Evolutionary conservation across 2,113 vertebrate species (phyloP).

Genomic region (Ranitomeya imitator): DNA sequence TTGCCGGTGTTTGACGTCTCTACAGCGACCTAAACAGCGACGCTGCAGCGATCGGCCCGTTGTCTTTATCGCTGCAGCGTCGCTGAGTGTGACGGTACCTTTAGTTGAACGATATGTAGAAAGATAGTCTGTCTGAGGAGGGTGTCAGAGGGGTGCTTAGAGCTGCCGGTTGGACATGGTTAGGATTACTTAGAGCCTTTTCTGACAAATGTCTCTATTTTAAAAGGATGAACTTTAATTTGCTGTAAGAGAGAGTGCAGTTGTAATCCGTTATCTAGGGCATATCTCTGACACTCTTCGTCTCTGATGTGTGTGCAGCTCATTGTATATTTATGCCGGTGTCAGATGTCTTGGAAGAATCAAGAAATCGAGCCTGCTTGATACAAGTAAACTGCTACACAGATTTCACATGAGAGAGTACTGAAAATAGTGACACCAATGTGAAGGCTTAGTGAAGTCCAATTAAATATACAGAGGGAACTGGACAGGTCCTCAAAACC

Average conservation of each 20-base stretch:
- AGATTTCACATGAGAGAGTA: background rate
- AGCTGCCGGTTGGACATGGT: background rate
- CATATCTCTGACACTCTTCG: background rate
- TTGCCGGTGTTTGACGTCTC: too few relatives aligned
- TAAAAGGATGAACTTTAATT: background rate
- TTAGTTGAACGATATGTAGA: background rate
- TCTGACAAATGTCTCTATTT: background rate
- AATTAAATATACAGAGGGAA: background rate
- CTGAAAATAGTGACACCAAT: background rate
- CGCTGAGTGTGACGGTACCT: too few relatives aligned
- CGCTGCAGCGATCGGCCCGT: too few relatives aligned
- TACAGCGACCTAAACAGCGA: too few relatives aligned
- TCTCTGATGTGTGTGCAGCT: constrained; percentile 30
- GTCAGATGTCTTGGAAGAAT: constrained; percentile 20
- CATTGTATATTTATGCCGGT: constrained; percentile 36
- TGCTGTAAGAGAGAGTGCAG: background rate
- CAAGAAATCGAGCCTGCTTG: background rate
- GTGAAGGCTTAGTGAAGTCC: background rate
- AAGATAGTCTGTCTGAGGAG: background rate
- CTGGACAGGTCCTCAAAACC: background rate
- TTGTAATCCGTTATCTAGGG: background rate
- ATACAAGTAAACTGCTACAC: background rate
- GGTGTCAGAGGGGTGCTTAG: background rate
- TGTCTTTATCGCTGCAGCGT: too few relatives aligned
- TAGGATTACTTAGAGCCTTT: background rate